Conservation (phyloP, 2,113 vertebrate genomes). For the Nibea albiflora region DNA sequence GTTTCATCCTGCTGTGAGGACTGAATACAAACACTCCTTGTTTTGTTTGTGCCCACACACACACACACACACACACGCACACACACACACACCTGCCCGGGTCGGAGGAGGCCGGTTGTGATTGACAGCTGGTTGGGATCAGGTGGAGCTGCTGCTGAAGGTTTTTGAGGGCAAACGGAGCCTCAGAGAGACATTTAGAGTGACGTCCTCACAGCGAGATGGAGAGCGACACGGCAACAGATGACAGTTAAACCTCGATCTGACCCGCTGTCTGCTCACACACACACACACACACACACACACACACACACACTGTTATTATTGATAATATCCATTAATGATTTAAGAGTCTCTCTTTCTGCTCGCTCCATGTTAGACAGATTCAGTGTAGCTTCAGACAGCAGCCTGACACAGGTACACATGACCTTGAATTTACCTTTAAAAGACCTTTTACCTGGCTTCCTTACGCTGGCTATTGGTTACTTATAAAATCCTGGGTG, state of each 20-base stretch:
- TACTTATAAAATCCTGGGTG: no score
- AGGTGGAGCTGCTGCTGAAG: constrained; percentile 50
- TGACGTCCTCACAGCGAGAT: constrained; percentile 15
- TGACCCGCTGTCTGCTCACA: constrained; percentile 12
- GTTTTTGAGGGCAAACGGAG: constrained; percentile 42
- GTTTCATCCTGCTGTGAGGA: neutral
- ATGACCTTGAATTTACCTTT: no score
- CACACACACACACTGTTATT: neutral
- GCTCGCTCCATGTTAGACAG: neutral
- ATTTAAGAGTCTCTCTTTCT: neutral
- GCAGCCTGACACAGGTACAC: neutral
- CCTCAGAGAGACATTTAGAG: constrained; percentile 47
- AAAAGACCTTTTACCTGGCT: no score
- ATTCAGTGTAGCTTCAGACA: no score
- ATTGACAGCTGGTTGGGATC: constrained; percentile 58
- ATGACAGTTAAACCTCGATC: constrained; percentile 43
- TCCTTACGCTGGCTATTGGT: no score
- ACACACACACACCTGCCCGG: constrained; percentile 6
- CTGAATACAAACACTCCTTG: constrained; percentile 8
- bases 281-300: constrained; percentile 16
- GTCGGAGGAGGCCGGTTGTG: constrained; percentile 14
- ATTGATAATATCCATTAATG: constrained; percentile 34
- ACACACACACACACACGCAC: neutral
- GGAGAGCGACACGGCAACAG: constrained; percentile 21
- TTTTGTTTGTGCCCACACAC: neutral